These are phyloP conservation scores for Euwallacea similis DNA, from an alignment of 1,140 invertebrate genomes.

Conservation along the genomic window DNA sequence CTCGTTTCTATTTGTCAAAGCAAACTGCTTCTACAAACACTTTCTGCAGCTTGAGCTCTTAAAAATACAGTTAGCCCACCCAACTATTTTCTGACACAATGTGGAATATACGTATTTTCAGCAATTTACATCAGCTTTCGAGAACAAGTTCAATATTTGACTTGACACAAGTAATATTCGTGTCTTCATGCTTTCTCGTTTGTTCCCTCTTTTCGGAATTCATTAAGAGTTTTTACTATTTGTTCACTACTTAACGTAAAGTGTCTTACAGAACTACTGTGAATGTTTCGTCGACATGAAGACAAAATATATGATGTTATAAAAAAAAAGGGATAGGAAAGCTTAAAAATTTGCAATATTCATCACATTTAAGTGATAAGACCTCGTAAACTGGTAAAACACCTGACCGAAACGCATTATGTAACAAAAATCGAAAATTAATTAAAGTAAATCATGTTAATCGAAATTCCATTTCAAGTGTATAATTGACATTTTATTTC, in stretches of 20 bases:
- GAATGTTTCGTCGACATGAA: too few relatives aligned
- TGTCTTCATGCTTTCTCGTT: slow-evolving; percentile 1
- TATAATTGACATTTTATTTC: too few relatives aligned
- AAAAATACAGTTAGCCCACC: slow-evolving; percentile 16
- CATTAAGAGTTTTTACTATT: slow-evolving; percentile 5
- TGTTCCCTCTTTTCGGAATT: slow-evolving; percentile 1
- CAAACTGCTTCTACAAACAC: slow-evolving; percentile 12
- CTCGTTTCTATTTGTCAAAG: slow-evolving; percentile 5
- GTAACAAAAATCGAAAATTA: too few relatives aligned
- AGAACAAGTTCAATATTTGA: slow-evolving; percentile 20
- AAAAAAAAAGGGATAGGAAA: too few relatives aligned
- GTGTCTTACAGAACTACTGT: neutral
- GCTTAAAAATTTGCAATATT: too few relatives aligned
- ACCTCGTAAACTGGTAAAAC: too few relatives aligned
- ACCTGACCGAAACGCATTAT: too few relatives aligned
- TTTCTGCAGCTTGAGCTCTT: neutral
- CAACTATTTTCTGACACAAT: slow-evolving; percentile 6
- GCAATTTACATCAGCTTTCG: slow-evolving; percentile 14
- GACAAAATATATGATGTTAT: too few relatives aligned
- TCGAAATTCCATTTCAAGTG: too few relatives aligned
- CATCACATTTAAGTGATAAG: too few relatives aligned
- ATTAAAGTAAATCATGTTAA: too few relatives aligned
- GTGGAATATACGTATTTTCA: slow-evolving; percentile 1
- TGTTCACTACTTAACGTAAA: slow-evolving; percentile 3
- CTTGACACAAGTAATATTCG: slow-evolving; percentile 20